A percentile compares a stretch with the other conserved stretches of the same genome.
Conservation (phyloP, 2,797 vertebrate species). For the Halcyon badia region DNA sequence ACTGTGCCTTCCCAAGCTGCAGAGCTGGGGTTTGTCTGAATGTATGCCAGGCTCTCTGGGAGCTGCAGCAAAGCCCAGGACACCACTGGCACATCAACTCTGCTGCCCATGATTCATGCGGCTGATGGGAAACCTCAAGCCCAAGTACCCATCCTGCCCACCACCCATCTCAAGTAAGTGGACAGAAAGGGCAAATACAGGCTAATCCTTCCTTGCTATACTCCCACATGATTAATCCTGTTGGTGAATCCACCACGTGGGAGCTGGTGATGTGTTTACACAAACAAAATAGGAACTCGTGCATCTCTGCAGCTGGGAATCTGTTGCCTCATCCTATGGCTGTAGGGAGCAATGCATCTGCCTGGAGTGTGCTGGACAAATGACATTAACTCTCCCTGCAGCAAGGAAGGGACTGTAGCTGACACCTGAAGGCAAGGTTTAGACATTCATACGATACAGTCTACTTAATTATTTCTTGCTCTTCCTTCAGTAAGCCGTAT, state of each 20-base stretch:
- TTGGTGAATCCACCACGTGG: neutral
- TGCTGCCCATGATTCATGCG: neutral
- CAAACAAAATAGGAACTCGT: neutral
- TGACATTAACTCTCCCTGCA: neutral
- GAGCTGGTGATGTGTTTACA: neutral
- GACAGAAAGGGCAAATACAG: neutral
- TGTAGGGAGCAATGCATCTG: rapidly evolving
- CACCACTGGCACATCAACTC: neutral
- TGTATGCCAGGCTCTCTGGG: neutral
- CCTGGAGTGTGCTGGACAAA: neutral
- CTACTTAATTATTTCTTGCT: neutral
- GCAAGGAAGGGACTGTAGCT: neutral
- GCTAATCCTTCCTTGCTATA: neutral
- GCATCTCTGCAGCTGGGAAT: neutral
- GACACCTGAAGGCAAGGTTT: neutral
- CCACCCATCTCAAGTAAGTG: rapidly evolving
- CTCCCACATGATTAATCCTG: neutral
- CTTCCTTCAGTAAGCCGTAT: neutral
- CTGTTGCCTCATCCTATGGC: neutral
- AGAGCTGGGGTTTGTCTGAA: neutral
- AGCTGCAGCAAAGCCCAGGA: neutral
- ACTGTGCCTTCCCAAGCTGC: rapidly evolving
- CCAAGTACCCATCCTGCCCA: neutral
- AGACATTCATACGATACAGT: neutral
- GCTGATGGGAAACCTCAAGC: neutral